A percentile compares a stretch with the other conserved stretches of the same genome.
These are phyloP conservation scores for Vollenhovia emeryi DNA, from an alignment of 1,140 invertebrate species.

Conservation along the genomic window DNA sequence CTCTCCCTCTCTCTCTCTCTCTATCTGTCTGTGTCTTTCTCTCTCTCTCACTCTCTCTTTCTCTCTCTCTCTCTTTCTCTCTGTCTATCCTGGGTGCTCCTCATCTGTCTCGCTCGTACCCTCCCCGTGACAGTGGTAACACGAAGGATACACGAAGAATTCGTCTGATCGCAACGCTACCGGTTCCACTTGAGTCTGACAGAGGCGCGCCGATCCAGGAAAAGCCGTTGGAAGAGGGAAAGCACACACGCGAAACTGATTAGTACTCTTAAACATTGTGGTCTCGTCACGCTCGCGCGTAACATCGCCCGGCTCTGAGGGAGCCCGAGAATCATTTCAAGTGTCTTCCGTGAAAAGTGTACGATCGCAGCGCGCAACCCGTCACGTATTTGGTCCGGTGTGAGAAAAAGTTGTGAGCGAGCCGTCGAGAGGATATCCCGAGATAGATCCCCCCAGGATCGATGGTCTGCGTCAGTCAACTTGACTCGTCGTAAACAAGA, in stretches of 20 bases:
- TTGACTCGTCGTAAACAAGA: not conserved
- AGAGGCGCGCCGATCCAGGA: constrained; percentile 7
- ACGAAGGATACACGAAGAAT: constrained; percentile 21
- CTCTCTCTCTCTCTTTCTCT: constrained; percentile 55
- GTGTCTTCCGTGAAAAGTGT: constrained; percentile 52
- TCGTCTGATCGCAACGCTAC: constrained; percentile 24
- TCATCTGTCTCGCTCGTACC: constrained; percentile 19
- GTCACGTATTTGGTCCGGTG: not conserved
- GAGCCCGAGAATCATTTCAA: constrained; percentile 8
- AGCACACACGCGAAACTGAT: not conserved
- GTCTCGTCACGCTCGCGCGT: constrained; percentile 6
- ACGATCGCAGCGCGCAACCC: constrained; percentile 25
- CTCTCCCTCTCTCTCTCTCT: constrained; percentile 45
- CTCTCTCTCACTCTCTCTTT: constrained; percentile 38
- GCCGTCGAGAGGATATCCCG: not conserved
- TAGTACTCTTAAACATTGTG: not conserved
- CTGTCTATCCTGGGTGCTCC: constrained; percentile 33
- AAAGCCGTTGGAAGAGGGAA: constrained; percentile 19
- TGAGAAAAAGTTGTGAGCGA: constrained; percentile 22
- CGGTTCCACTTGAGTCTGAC: not conserved
- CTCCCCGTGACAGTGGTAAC: not conserved
- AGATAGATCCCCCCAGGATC: not conserved
- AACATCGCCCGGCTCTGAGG: not conserved
- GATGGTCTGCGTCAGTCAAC: not conserved
- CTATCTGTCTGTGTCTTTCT: no score